Base-by-base conservation (phyloP, 2,797 vertebrate genomes). In the Chelon labrosus region DNA sequence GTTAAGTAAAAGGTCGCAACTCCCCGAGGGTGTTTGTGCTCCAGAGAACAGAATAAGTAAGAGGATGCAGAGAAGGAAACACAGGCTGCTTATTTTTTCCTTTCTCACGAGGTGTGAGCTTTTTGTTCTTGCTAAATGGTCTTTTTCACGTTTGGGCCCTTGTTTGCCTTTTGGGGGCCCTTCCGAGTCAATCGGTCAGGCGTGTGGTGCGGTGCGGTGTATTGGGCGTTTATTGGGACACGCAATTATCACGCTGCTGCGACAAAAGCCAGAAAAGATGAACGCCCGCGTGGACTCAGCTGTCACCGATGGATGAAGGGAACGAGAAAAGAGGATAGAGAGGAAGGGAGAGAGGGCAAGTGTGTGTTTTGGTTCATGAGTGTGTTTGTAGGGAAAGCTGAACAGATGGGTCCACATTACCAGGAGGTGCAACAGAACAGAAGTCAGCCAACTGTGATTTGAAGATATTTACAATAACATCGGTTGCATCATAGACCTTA, bases 361-460 rank as follows among this genome's bases (percentile, higher is more conserved):
- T 57, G 35, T 61, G 73, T 78, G 70, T 77, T 19, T 63, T n/a
- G 16, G 57, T 74, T 35, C 56, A 0, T 47, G 72, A 17, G 71
- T 75, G 79, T 73, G 59, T 81, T 62, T 64, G 63, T 66, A 44
- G 65, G 58, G 52, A 60, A 77, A 63, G 68, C 71, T 59, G 75
- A 89, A 77, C 91, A 94, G 92, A 93, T 92, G 92, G 91, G 79
- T 87, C 79, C 83, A 80, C 22, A 10, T 85, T 68, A 89, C 80
- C 76, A 68, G 52, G 78, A 81, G 82, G 78, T 68, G 65, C 76
- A 66, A 80, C 73, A 54, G 77, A 87, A 47, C 70, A 35, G 53
- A 78, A 46, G 64, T 65, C 62, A 68, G 44, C 65, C 80, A 82
- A 56, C 53, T 60, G 27, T 72, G 69, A 59, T 66, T 47, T 41